These are phyloP conservation scores for Drosophila peninsularis DNA, from an alignment of 2,888 invertebrate species.

Conservation along the genomic window DNA sequence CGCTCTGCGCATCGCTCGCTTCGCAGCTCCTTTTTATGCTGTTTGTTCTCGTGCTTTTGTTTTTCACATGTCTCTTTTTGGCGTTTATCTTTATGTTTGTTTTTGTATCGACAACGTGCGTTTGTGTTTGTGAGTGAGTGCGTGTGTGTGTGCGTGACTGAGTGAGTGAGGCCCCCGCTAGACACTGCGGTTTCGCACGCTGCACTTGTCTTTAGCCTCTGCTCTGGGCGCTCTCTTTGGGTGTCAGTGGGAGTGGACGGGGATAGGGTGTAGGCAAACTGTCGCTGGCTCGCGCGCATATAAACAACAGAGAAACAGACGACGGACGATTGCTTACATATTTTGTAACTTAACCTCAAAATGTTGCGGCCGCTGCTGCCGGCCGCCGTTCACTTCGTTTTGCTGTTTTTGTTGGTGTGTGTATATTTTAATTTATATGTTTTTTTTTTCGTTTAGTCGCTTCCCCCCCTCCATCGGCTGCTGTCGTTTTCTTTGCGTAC, in stretches of 20 bases:
- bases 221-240: slow-evolving; percentile 20
- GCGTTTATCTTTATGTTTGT: slow-evolving; percentile 77
- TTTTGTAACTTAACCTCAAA: slow-evolving; percentile 78
- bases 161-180: slow-evolving; percentile 41
- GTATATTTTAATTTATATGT: slow-evolving; percentile 67
- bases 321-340: slow-evolving; percentile 62
- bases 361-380: slow-evolving; percentile 60
- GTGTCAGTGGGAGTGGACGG: slow-evolving; percentile 4
- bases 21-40: slow-evolving; percentile 35
- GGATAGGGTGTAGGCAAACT: slow-evolving; percentile 31
- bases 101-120: slow-evolving; percentile 57
- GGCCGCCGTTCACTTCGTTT: slow-evolving; percentile 41
- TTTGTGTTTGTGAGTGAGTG: slow-evolving; percentile 17
- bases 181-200: slow-evolving; percentile 57
- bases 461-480: slow-evolving; percentile 25
- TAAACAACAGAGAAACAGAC: slow-evolving; percentile 48
- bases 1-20: slow-evolving; percentile 42
- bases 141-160: slow-evolving; percentile 11
- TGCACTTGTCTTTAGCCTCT: slow-evolving; percentile 51
- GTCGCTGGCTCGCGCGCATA: slow-evolving; percentile 41
- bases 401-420: slow-evolving; percentile 25
- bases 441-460: slow-evolving; percentile 32
- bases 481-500: slow-evolving; percentile 53
- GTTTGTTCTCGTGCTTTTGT: slow-evolving; percentile 62
- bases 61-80: slow-evolving; percentile 72